These are phyloP conservation scores for Catalaphyllia jardinei DNA, from an alignment of 64 coral and sea anemone genomes.

Conservation along the genomic window DNA sequence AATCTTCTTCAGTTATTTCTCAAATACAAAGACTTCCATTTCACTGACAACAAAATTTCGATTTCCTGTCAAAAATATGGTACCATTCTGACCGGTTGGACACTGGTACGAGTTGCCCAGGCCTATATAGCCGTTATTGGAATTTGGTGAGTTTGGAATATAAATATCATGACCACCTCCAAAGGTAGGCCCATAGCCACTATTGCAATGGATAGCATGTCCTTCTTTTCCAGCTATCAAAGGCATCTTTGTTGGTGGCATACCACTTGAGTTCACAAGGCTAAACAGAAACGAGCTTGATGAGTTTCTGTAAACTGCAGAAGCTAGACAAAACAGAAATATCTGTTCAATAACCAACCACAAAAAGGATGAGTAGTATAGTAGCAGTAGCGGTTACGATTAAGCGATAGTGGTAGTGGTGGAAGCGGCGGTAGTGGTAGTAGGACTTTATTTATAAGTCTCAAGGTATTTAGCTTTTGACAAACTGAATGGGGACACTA, in stretches of 20 bases:
- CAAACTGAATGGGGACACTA: too few relatives aligned
- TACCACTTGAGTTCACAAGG: slow-evolving; percentile 43
- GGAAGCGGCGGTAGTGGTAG: too few relatives aligned
- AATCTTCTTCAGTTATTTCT: neutral
- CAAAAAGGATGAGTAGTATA: too few relatives aligned
- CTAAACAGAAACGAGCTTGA: slow-evolving; percentile 43
- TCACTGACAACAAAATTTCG: slow-evolving; percentile 9
- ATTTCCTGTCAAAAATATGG: slow-evolving; percentile 13
- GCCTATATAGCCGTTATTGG: neutral
- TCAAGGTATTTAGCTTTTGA: too few relatives aligned
- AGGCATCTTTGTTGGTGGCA: slow-evolving; percentile 27
- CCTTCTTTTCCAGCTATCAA: neutral
- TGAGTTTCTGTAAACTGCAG: neutral
- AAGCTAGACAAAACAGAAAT: too few relatives aligned
- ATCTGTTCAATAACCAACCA: too few relatives aligned
- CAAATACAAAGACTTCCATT: slow-evolving; percentile 39
- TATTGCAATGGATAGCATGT: slow-evolving; percentile 34
- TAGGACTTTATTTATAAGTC: too few relatives aligned
- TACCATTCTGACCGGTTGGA: slow-evolving; percentile 16
- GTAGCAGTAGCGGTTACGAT: too few relatives aligned
- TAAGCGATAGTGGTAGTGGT: too few relatives aligned
- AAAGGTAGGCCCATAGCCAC: neutral
- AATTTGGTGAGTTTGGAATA: slow-evolving; percentile 3
- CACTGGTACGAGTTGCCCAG: slow-evolving; percentile 21
- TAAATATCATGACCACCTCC: neutral